Conservation (phyloP, 2,888 invertebrate species). For the Pardosa pseudoannulata region DNA sequence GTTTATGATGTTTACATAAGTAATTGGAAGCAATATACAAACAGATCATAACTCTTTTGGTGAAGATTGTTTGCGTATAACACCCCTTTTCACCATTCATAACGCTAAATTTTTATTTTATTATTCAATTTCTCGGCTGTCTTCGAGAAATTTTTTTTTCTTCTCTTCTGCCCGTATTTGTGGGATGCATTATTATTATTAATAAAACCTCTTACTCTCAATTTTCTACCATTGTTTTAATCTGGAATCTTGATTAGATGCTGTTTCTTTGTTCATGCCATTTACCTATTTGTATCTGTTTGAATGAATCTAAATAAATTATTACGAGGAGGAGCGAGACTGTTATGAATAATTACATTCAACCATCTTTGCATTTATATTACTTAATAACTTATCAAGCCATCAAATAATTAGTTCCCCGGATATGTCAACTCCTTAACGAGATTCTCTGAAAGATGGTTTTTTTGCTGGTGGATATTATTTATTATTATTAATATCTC, state of each 20-base stretch:
- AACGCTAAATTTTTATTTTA: constrained; percentile 53
- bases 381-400: constrained; percentile 62
- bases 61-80: constrained; percentile 65
- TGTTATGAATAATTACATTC: constrained; percentile 57
- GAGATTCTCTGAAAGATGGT: constrained; percentile 13
- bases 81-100: constrained; percentile 40
- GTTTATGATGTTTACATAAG: constrained; percentile 71
- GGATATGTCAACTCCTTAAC: constrained; percentile 47
- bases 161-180: neutral
- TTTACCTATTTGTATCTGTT: constrained; percentile 28
- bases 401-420: constrained; percentile 58
- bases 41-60: constrained; percentile 66
- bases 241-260: constrained; percentile 49
- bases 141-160: constrained; percentile 36
- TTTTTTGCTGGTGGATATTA: constrained; percentile 49
- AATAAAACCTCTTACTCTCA: constrained; percentile 53
- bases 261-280: constrained; percentile 24
- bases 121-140: constrained; percentile 28
- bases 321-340: constrained; percentile 11
- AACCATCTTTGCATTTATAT: constrained; percentile 53
- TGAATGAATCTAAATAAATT: constrained; percentile 68
- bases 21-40: constrained; percentile 70
- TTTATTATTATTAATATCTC: constrained; percentile 68
- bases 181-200: constrained; percentile 49
- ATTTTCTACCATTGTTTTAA: constrained; percentile 46